Percentiles rank a stretch among this genome's conserved stretches.
Conservation (phyloP, 92 coral and sea anemone species). For the Epizoanthus illoricatus region DNA sequence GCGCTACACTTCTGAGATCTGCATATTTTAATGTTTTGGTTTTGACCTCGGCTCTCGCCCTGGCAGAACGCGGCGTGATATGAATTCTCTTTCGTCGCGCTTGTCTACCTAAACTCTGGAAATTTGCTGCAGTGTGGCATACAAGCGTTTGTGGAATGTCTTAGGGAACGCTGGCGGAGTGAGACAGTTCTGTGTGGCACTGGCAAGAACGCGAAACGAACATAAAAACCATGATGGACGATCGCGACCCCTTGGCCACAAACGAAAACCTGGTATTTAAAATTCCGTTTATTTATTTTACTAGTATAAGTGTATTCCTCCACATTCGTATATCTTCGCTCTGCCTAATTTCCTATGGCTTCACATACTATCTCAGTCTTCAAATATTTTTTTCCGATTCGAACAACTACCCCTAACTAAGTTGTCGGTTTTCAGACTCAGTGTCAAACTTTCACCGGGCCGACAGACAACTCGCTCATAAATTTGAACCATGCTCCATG, state of each 20-base stretch:
- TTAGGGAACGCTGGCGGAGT: background rate
- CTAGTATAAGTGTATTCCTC: conserved; percentile 3
- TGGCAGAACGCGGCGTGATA: conserved; percentile 21
- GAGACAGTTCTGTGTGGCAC: background rate
- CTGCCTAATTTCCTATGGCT: background rate
- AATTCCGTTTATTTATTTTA: conserved; percentile 8
- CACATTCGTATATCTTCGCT: background rate
- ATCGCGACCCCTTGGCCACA: conserved; percentile 82
- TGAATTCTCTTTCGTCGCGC: conserved; percentile 17
- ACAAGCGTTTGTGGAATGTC: conserved; percentile 11
- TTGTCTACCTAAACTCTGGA: conserved; percentile 2
- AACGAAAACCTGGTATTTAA: conserved; percentile 92
- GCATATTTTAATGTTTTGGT: conserved; percentile 44
- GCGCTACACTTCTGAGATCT: conserved; percentile 19
- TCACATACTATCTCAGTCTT: background rate
- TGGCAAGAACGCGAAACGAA: background rate
- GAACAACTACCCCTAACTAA: background rate
- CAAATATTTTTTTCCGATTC: conserved; percentile 1
- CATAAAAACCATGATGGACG: conserved; percentile 68
- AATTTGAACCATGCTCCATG: background rate
- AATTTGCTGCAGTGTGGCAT: background rate
- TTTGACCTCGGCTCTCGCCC: conserved; percentile 20
- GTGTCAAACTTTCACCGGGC: background rate
- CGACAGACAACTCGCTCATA: background rate
- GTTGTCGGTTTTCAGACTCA: background rate